Evolutionary conservation across 1,140 invertebrate genomes (phyloP).

Genomic region (Laodelphax striatellus): DNA sequence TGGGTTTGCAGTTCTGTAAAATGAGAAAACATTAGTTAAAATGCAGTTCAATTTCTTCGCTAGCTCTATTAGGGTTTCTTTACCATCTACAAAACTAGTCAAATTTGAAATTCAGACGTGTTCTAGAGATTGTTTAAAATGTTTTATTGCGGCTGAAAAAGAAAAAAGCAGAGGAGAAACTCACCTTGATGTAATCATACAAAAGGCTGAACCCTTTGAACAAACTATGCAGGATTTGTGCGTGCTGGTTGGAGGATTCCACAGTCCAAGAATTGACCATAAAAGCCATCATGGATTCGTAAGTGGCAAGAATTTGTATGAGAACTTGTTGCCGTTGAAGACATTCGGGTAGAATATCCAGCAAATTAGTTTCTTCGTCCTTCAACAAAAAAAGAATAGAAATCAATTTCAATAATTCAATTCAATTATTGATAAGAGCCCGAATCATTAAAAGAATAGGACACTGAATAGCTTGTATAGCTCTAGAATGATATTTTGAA

Average conservation of each 20-base stretch:
- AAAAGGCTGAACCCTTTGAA: conserved; percentile 17
- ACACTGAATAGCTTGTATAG: too few species aligned
- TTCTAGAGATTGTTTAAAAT: too few species aligned
- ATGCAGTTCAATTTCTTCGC: too few species aligned
- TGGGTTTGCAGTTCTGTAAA: conserved; percentile 16
- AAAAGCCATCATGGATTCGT: conserved; percentile 22
- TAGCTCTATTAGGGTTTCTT: too few species aligned
- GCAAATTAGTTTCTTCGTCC: conserved; percentile 16
- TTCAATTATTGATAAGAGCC: too few species aligned
- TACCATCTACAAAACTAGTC: too few species aligned
- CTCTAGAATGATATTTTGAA: too few species aligned
- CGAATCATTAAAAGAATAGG: too few species aligned
- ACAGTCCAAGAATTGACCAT: conserved; percentile 16
- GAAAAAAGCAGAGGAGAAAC: too few species aligned
- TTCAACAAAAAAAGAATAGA: background rate
- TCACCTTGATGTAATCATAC: conserved; percentile 21
- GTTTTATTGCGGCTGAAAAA: too few species aligned
- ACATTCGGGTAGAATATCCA: conserved; percentile 14
- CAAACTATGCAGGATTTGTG: conserved; percentile 12
- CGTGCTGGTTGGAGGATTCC: conserved; percentile 7
- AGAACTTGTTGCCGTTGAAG: conserved; percentile 17
- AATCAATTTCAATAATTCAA: too few species aligned
- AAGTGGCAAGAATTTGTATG: conserved; percentile 15
- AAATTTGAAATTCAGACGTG: too few species aligned
- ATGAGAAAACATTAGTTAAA: background rate